Evolutionary conservation across 2,797 vertebrate species (phyloP).

Genomic region (Pseudochaenichthys georgianus): DNA sequence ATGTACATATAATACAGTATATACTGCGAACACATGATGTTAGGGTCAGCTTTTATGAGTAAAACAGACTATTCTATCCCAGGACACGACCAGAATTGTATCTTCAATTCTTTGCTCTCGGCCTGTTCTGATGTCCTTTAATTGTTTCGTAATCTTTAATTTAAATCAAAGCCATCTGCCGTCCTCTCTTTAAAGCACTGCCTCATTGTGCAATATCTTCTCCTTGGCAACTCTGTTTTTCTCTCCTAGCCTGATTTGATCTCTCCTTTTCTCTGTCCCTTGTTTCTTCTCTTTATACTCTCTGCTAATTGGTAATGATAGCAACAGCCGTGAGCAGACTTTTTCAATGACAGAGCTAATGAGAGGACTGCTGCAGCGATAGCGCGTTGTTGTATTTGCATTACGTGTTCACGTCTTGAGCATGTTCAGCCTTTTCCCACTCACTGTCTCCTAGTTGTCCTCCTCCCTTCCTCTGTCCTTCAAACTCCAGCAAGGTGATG

Average conservation of each 20-base stretch:
- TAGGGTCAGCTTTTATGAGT: not conserved
- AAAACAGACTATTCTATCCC: not conserved
- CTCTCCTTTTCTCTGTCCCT: not conserved
- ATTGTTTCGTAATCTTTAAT: not conserved
- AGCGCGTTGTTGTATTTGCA: conserved; percentile 45
- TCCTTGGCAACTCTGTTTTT: not conserved
- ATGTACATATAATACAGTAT: not conserved
- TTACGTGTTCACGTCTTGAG: conserved; percentile 22
- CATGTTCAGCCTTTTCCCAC: conserved; percentile 10
- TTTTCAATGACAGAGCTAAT: conserved; percentile 69
- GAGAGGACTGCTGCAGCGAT: conserved; percentile 58
- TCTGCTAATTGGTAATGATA: conserved; percentile 61
- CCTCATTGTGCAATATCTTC: not conserved
- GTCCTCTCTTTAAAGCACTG: not conserved
- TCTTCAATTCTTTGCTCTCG: conserved; percentile 7
- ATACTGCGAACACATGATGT: too few species aligned
- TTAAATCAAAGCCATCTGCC: too few species aligned
- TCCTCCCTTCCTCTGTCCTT: conserved; percentile 33
- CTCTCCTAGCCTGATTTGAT: not conserved
- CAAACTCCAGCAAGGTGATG: conserved; percentile 51
- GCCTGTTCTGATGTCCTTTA: not conserved
- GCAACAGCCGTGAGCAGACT: conserved; percentile 67
- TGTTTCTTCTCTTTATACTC: conserved; percentile 40
- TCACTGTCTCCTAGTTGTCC: conserved; percentile 9
- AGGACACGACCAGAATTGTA: not conserved